Evolutionary conservation across 2,113 vertebrate genomes (phyloP).

Genomic region (Nyctereutes procyonoides): DNA sequence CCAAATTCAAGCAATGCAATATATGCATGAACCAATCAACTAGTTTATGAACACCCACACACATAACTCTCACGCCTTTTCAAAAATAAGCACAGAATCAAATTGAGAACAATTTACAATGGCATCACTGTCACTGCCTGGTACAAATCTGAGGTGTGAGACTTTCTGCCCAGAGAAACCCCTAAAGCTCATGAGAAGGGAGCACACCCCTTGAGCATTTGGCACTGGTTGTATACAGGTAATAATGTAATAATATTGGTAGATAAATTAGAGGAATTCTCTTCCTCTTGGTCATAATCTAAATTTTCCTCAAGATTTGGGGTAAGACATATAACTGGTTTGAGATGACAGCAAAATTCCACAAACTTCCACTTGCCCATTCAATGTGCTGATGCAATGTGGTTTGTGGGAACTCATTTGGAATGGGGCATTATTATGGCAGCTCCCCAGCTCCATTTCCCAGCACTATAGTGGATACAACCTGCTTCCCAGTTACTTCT

Average conservation of each 20-base stretch:
- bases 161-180: not conserved
- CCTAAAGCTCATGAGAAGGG: not conserved
- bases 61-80: not conserved
- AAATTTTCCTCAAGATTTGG: not conserved
- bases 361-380: not conserved
- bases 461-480: not conserved
- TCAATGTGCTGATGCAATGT: not conserved
- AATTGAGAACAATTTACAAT: not conserved
- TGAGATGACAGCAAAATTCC: not conserved
- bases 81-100: not conserved
- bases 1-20: not conserved
- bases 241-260: not conserved
- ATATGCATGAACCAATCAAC: not conserved
- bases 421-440: not conserved
- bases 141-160: not conserved
- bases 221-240: not conserved
- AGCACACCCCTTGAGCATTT: not conserved
- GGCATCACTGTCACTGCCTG: not conserved
- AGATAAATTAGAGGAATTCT: not conserved
- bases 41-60: not conserved
- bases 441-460: not conserved
- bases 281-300: not conserved
- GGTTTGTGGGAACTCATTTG: not conserved
- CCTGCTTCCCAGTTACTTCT: not conserved
- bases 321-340: not conserved